Percentiles rank a stretch among this genome's conserved stretches.
phyloP scores from a whole-genome alignment of 2,888 invertebrate species.

The Suillia variegata region DNA sequence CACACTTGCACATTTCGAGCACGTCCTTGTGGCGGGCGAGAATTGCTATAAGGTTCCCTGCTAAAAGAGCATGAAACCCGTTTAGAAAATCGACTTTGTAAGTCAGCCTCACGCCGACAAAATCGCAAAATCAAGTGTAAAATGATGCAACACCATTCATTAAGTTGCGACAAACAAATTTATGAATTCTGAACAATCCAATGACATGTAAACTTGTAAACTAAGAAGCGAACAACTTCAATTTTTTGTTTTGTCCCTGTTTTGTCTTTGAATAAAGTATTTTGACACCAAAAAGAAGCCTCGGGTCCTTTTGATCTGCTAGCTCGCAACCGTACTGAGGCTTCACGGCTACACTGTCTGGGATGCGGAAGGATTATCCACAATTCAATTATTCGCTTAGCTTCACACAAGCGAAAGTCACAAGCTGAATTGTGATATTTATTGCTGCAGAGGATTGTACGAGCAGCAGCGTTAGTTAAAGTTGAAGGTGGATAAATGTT shows the following conservation, averaged over 20 bases:
- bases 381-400: neutral
- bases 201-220: no score
- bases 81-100: slow-evolving; percentile 50
- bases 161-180: neutral
- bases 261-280: no score
- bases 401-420: neutral
- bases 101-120: no score
- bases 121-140: neutral
- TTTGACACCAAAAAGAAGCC: no score
- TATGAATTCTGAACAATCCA: neutral
- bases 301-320: no score
- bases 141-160: neutral
- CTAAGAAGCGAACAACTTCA: neutral
- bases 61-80: slow-evolving; percentile 42
- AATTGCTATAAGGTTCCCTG: no score
- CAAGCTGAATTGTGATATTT: neutral
- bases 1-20: neutral
- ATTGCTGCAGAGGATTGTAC: neutral
- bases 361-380: neutral
- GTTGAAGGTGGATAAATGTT: no score
- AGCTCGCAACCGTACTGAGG: no score
- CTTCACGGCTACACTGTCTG: no score
- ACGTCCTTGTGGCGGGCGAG: neutral
- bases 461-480: no score
- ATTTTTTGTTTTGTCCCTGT: no score